phyloP scores from a whole-genome alignment of 2,113 vertebrate genomes.

The Epinephelus lanceolatus region DNA sequence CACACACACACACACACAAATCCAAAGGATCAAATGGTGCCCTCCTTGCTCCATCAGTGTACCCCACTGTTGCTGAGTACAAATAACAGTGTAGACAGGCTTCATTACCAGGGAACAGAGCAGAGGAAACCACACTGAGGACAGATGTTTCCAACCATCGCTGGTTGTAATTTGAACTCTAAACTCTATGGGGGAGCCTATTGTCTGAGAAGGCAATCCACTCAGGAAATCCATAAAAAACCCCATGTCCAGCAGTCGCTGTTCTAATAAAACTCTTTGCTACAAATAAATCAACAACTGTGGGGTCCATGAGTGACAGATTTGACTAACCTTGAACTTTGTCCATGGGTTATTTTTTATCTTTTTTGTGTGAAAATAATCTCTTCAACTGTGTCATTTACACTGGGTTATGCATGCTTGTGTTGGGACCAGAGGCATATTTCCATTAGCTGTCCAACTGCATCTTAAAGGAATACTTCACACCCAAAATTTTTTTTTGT shows the following conservation, averaged over 20 bases:
- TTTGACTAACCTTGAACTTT: neutral
- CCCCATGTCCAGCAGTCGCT: slow-evolving; percentile 1
- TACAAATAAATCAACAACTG: neutral
- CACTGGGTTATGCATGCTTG: neutral
- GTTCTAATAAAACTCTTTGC: slow-evolving; percentile 22
- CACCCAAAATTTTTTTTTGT: too few relatives aligned
- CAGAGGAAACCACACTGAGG: slow-evolving; percentile 55
- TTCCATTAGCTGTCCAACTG: neutral
- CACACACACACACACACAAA: slow-evolving; percentile 9
- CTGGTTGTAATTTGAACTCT: slow-evolving; percentile 39
- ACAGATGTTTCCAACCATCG: slow-evolving; percentile 70
- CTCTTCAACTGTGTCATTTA: neutral
- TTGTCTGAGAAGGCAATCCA: slow-evolving; percentile 21
- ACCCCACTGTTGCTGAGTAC: slow-evolving; percentile 15
- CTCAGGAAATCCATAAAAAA: slow-evolving; percentile 47
- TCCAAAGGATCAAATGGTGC: neutral
- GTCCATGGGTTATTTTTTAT: neutral
- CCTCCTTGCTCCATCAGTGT: slow-evolving; percentile 17
- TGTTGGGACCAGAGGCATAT: neutral
- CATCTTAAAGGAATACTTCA: too few relatives aligned
- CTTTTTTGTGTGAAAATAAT: neutral
- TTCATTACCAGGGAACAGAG: slow-evolving; percentile 65
- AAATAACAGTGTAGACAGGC: slow-evolving; percentile 56
- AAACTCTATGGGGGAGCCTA: slow-evolving; percentile 14
- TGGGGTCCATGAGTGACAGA: neutral